Evolutionary conservation across 92 coral and sea anemone genomes (phyloP).

Genomic region (Porites rus): DNA sequence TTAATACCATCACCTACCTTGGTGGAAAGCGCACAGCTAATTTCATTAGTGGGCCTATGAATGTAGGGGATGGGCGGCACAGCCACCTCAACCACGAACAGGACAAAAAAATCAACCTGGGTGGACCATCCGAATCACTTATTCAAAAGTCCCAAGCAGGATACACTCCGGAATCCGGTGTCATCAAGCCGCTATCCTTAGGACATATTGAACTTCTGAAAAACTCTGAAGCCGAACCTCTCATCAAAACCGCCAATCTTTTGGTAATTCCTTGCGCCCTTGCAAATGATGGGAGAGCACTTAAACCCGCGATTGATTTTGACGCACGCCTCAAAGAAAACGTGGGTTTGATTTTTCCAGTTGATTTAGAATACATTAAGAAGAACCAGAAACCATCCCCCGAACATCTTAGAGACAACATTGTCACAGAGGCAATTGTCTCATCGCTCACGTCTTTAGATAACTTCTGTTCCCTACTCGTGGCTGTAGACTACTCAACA

Average conservation of each 20-base stretch:
- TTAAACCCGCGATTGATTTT: conserved; percentile 47
- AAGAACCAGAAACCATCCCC: conserved; percentile 52
- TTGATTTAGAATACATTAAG: conserved; percentile 38
- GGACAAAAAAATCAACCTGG: conserved; percentile 54
- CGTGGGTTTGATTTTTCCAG: conserved; percentile 44
- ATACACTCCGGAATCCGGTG: conserved; percentile 60
- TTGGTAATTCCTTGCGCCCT: conserved; percentile 65
- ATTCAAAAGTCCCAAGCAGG: conserved; percentile 55
- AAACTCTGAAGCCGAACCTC: conserved; percentile 53
- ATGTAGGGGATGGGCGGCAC: conserved; percentile 53
- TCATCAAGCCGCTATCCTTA: conserved; percentile 47
- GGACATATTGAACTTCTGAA: conserved; percentile 40
- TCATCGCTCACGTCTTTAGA: conserved; percentile 61
- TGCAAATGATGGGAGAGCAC: conserved; percentile 52
- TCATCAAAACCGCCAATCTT: conserved; percentile 54
- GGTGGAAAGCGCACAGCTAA: conserved; percentile 47
- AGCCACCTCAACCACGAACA: conserved; percentile 31
- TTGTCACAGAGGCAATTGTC: conserved; percentile 68
- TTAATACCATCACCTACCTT: conserved; percentile 54
- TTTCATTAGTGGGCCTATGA: conserved; percentile 65
- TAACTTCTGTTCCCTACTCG: conserved; percentile 56
- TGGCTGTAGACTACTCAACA: conserved; percentile 54
- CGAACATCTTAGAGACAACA: conserved; percentile 42
- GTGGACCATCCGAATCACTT: conserved; percentile 62
- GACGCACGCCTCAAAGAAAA: conserved; percentile 45